These are phyloP conservation scores for Dasypolia templi DNA, from an alignment of 2,888 invertebrate genomes.

Conservation along the genomic window DNA sequence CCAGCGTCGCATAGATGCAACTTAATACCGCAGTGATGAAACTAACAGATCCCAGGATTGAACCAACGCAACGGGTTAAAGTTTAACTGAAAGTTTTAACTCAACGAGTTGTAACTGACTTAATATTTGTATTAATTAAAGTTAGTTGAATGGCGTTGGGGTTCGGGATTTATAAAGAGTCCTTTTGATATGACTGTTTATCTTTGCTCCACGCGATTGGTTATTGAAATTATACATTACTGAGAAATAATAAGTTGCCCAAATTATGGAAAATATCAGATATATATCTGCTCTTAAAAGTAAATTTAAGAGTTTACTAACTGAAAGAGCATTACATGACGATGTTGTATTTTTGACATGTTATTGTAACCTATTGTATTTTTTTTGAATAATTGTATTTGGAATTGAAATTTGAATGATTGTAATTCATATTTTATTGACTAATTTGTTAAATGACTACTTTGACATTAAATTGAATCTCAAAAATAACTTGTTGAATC, in stretches of 20 bases:
- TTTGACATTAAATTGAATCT: too few species aligned
- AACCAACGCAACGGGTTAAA: conserved; percentile 69
- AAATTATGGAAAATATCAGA: too few species aligned
- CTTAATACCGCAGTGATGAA: conserved; percentile 70
- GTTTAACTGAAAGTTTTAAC: conserved; percentile 69
- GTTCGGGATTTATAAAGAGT: not conserved
- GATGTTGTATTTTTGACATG: too few species aligned
- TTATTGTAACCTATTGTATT: too few species aligned
- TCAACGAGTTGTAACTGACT: conserved; percentile 53
- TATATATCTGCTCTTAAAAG: too few species aligned
- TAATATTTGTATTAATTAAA: conserved; percentile 55
- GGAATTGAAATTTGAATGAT: too few species aligned
- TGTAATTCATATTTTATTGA: too few species aligned
- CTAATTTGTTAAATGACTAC: too few species aligned
- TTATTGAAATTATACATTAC: not conserved
- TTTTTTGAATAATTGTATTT: too few species aligned
- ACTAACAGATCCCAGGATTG: conserved; percentile 65
- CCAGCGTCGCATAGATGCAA: conserved; percentile 64
- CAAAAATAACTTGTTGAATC: too few species aligned
- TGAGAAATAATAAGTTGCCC: not conserved
- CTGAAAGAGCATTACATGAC: too few species aligned
- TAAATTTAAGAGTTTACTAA: too few species aligned
- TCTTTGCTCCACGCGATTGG: not conserved
- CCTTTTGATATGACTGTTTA: not conserved
- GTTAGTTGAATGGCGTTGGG: conserved; percentile 34